phyloP scores from a whole-genome alignment of 2,888 invertebrate species.

The Pimpla rufipes region DNA sequence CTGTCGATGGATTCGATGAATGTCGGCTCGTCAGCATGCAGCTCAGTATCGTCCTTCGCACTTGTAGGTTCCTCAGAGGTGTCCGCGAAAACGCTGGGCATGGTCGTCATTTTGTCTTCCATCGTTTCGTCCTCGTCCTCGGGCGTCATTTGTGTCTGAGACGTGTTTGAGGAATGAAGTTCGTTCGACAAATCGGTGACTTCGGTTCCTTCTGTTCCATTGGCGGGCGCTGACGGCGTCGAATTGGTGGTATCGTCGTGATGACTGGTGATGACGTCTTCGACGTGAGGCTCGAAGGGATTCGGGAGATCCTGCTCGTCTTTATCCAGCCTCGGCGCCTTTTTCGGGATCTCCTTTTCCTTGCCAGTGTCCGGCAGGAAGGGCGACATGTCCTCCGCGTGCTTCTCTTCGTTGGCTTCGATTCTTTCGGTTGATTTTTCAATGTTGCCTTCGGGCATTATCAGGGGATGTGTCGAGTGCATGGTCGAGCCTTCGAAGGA shows the following conservation, averaged over 20 bases:
- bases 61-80: slow-evolving; percentile 5
- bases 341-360: slow-evolving; percentile 79
- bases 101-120: slow-evolving; percentile 62
- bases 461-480: slow-evolving; percentile 69
- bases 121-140: slow-evolving; percentile 61
- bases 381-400: slow-evolving; percentile 88
- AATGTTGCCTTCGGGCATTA: slow-evolving; percentile 68
- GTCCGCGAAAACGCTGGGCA: slow-evolving; percentile 53
- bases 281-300: slow-evolving; percentile 84
- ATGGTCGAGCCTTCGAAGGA: slow-evolving; percentile 71
- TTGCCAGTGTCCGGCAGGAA: slow-evolving; percentile 89
- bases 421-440: slow-evolving; percentile 68
- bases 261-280: slow-evolving; percentile 75
- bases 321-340: slow-evolving; percentile 86
- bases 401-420: slow-evolving; percentile 74
- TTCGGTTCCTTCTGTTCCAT: slow-evolving; percentile 62
- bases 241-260: slow-evolving; percentile 56
- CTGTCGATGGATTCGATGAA: slow-evolving; percentile 38
- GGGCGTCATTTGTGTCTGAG: slow-evolving; percentile 48
- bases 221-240: neutral
- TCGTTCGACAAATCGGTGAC: slow-evolving; percentile 66
- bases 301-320: slow-evolving; percentile 86
- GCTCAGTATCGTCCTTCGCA: slow-evolving; percentile 17
- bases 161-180: slow-evolving; percentile 58
- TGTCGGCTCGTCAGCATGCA: slow-evolving; percentile 23